Evolutionary conservation across 2,113 vertebrate species (phyloP).

Genomic region (Eubucco bourcierii): DNA sequence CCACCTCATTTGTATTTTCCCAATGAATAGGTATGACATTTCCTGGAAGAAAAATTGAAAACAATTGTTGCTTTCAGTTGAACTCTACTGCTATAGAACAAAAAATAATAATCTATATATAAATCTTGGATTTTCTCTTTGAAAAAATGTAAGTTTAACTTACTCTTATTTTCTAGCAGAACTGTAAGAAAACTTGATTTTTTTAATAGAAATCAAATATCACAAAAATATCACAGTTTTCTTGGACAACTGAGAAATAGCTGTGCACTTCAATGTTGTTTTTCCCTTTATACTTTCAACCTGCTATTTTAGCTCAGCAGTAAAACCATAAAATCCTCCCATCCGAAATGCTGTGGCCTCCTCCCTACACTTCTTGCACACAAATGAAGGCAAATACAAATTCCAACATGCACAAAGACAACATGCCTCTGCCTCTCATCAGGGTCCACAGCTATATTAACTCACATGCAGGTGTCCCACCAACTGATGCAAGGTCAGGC

Average conservation of each 20-base stretch:
- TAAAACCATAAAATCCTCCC: slow-evolving; percentile 16
- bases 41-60: slow-evolving; percentile 73
- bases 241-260: not conserved
- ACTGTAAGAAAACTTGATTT: not conserved
- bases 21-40: slow-evolving; percentile 72
- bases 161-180: not conserved
- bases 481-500: not conserved
- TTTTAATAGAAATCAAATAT: not conserved
- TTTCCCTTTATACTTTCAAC: not conserved
- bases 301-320: slow-evolving; percentile 36
- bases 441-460: not conserved
- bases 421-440: not conserved
- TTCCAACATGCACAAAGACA: not conserved
- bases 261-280: not conserved
- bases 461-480: not conserved
- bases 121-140: slow-evolving; percentile 42
- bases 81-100: not conserved
- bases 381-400: not conserved
- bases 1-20: slow-evolving; percentile 74
- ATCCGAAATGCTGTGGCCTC: not conserved
- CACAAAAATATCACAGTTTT: not conserved
- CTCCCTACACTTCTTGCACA: not conserved
- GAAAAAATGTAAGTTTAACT: slow-evolving; percentile 30
- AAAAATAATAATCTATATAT: not conserved
- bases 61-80: slow-evolving; percentile 72